Evolutionary conservation across 2,888 invertebrate genomes (phyloP), one percentile per base, ranked within the genome.

Genomic region (Rambutsinella grinnellia): DNA sequence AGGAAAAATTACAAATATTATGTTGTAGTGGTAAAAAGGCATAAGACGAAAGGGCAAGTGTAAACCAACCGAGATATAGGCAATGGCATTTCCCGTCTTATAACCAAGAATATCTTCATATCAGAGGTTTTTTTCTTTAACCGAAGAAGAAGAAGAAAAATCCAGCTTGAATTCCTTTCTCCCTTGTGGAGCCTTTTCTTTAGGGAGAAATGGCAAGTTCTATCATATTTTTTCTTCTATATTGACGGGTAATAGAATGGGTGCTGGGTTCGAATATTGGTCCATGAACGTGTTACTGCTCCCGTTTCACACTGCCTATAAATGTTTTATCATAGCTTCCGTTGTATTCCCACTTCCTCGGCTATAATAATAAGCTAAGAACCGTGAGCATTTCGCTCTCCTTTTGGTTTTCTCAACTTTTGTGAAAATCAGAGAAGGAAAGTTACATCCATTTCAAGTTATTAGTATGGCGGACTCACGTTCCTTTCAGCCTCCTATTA

Each of bases 301-400:
- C 36, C 13, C 36, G 36, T 36, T 13, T 36, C 5, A 36, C 36
- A 61, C 54, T 74, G 66, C 60, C 66, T 74, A 74, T 74, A 74
- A 74, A 74, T 61, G 5, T 36, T 66, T 74, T 74, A 66, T 74
- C 67, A 47, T 44, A 61, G 51, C 51, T 67, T 74, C 67, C 74
- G 61, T 74, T 72, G 47, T 65, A 66, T 60, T 54, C 36, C 60
- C 58, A 66, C 44, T 72, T 66, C 71, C 63, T 56, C 44, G 56
- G 23, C 58, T n/a, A n/a, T n/a, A n/a, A 5, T 10, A 28, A 26
- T 44, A 60, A 44, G 36, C 36, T 46, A 17, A 44, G 15, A 21
- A 61, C 46, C 28, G 15, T 47, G n/a, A 58, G 47, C 2, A 61
- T 24, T 5, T 26, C 27, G 36, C 36, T 8, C 36, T 36, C 13